These are phyloP conservation scores for Drosophila testacea DNA, from an alignment of 2,888 invertebrate species.

Conservation along the genomic window DNA sequence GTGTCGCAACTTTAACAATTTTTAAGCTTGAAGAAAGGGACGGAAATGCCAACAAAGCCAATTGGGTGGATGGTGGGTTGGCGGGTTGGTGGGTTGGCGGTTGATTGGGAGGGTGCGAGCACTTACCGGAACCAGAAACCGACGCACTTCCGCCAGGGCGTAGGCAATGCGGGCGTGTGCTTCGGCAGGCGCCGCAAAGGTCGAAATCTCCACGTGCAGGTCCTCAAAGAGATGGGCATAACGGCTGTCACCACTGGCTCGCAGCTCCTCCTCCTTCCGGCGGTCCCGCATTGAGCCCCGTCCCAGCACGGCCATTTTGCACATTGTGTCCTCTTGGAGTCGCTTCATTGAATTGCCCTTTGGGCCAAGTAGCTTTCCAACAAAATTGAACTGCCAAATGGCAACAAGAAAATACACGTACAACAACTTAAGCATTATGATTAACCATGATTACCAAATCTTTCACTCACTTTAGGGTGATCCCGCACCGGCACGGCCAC, in stretches of 20 bases:
- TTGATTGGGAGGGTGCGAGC: neutral
- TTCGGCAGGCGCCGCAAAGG: constrained; percentile 95
- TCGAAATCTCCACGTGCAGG: constrained; percentile 96
- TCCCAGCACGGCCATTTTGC: constrained; percentile 97
- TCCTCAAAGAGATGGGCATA: constrained; percentile 96
- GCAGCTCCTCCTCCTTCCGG: constrained; percentile 97
- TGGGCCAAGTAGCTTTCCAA: constrained; percentile 96
- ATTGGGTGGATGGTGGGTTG: constrained; percentile 14
- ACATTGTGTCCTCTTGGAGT: constrained; percentile 97
- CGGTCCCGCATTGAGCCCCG: constrained; percentile 97
- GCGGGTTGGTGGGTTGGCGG: neutral
- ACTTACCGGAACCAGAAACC: constrained; percentile 92
- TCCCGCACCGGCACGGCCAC: constrained; percentile 94
- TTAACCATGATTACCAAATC: constrained; percentile 20
- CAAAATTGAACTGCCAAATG: constrained; percentile 94
- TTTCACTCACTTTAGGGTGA: constrained; percentile 91
- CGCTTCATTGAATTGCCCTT: constrained; percentile 97
- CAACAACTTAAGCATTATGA: constrained; percentile 33
- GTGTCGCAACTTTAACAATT: constrained; percentile 51
- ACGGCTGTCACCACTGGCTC: constrained; percentile 95
- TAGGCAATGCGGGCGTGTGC: constrained; percentile 94
- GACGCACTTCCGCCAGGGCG: constrained; percentile 91
- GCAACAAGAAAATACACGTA: constrained; percentile 4
- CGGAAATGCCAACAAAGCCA: constrained; percentile 41
- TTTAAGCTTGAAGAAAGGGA: constrained; percentile 21